A percentile compares a stretch with the other conserved stretches of the same genome.
Conservation (phyloP, 2,888 invertebrate species). For the Beris morrisii region DNA sequence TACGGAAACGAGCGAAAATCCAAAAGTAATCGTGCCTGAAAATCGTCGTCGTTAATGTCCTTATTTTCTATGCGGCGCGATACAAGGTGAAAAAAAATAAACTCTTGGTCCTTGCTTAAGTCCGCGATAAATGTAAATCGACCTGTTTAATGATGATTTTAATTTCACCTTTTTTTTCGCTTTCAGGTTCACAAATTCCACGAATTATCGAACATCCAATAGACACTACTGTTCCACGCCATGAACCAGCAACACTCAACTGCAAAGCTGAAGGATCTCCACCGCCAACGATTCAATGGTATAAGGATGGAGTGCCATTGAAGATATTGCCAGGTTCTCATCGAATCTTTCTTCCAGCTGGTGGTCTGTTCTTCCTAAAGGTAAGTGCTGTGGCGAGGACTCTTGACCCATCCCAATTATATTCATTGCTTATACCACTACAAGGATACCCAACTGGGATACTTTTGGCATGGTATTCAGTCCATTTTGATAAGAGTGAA, state of each 20-base stretch:
- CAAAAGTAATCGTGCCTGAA: not conserved
- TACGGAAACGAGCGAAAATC: slow-evolving; percentile 1
- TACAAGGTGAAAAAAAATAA: too few species aligned
- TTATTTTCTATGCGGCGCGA: not conserved
- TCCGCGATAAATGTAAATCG: too few species aligned
- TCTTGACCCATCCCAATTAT: too few species aligned
- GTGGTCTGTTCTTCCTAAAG: slow-evolving; percentile 80
- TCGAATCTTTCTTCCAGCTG: slow-evolving; percentile 74
- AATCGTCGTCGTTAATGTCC: not conserved
- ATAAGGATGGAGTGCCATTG: slow-evolving; percentile 65
- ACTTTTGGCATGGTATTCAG: not conserved
- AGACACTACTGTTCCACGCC: slow-evolving; percentile 84
- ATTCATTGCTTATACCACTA: too few species aligned
- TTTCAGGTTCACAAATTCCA: slow-evolving; percentile 66
- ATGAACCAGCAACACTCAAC: slow-evolving; percentile 88
- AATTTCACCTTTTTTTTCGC: too few species aligned
- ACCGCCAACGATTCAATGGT: slow-evolving; percentile 81
- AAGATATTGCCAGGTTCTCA: slow-evolving; percentile 68
- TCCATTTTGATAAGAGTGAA: too few species aligned
- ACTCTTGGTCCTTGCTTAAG: too few species aligned
- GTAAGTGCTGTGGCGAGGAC: slow-evolving; percentile 43
- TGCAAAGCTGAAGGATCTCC: slow-evolving; percentile 87
- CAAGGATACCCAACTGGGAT: not conserved
- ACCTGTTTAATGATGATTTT: too few species aligned
- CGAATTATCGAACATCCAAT: slow-evolving; percentile 89